Base-by-base conservation (phyloP, 2,888 invertebrate genomes). In the Xanthia togata region DNA sequence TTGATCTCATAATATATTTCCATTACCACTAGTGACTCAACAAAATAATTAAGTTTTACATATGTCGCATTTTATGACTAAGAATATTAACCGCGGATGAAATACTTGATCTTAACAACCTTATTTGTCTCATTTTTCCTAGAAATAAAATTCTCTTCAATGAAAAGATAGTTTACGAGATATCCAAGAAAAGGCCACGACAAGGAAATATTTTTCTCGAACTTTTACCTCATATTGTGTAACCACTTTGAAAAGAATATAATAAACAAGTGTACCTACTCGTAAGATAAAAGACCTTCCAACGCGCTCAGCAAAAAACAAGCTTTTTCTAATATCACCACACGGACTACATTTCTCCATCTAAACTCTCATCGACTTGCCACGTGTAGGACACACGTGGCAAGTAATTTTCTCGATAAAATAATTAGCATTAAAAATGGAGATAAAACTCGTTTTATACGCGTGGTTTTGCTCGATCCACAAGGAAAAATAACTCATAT, bases 351-450 rank as follows among this genome's bases (percentile, higher is more conserved):
- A 47, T 47, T 35, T 60, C 44, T 72, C 55, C 17, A 41, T 63
- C 31, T 38, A 50, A 44, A 12, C n/a, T n/a, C n/a, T n/a, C n/a
- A n/a, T n/a, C n/a, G n/a, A n/a, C n/a, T n/a, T n/a, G n/a, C n/a
- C n/a, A n/a, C n/a, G n/a, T n/a, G n/a, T n/a, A n/a, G n/a, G n/a
- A n/a, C n/a, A n/a, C n/a, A n/a, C n/a, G n/a, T n/a, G 64, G 55
- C 84, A 81, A 68, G 84, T 79, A 83, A 81, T 84, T 60, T 70
- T 3, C 57, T 60, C 44, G 31, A 44, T 57, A 64, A 64, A 84
- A 60, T 59, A 59, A n/a, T 78, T 38, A 60, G 67, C 59, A 69
- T 69, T 78, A 73, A 68, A 64, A 60, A 31, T 12, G 12, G 11
- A 59, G 20, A 60, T 64, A 57, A 41, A 65, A 62, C 38, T 41